Evolutionary conservation across 2,797 vertebrate species (phyloP), one percentile per base, ranked within the genome.

Genomic region (Netta rufina): DNA sequence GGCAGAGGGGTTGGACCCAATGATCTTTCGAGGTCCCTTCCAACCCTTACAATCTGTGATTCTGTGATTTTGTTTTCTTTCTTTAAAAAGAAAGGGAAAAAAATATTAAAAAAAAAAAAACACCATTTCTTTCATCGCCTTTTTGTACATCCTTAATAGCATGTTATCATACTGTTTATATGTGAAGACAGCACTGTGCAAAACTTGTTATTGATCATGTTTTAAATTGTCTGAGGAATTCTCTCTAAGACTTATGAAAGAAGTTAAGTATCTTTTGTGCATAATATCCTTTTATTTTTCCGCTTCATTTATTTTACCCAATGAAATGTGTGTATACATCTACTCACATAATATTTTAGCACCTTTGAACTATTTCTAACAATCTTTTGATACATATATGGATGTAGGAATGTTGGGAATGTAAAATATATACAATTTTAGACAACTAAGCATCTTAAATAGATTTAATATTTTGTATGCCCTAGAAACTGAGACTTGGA

Each of bases 191-290:
- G 93, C 65, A 91, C 94, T 92, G 91, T 58, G 25, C 89, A 96
- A 96, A 96, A 94, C 79, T 95, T 96, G 85, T 92, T 97, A 97
- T 86, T 96, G 97, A 96, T 96, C 77, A 25, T 71, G 60, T 83
- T 95, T 95, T 96, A 96, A 97, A 96, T 84, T 89, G 90, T 97
- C 97, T 95, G 67, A 93, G 96, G 95, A 97, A 96, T 96, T 95
- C 80, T 90, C 80, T 93, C 72, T 57, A 91, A 95, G 93, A 87
- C 78, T 96, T 90, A 90, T 21, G 71, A 95, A 96, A 97, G 84
- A 97, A 95, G 87, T 91, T 95, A 96, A 97, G 90, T 86, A 71
- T 85, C 96, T 95, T 96, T 95, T 95, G 88, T 85, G 91, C 90
- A 78, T 75, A 86, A 91, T 84, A 96, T 87, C 94, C 92, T 96